phyloP scores from a whole-genome alignment of 2,797 vertebrate genomes.

The Petrocephalus sullivani region DNA sequence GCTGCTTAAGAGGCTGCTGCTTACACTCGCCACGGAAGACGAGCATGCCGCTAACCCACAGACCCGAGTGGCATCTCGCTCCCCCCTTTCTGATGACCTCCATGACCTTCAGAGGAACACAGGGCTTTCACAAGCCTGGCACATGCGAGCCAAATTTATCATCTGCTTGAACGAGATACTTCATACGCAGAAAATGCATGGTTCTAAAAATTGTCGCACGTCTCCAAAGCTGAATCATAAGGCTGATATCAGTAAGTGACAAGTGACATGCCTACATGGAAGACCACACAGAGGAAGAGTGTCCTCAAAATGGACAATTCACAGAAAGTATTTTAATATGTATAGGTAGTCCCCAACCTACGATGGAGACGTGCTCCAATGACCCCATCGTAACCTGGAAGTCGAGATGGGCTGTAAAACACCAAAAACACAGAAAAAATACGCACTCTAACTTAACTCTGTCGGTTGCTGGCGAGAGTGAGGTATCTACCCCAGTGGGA shows the following conservation, averaged over 20 bases:
- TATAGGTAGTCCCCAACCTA: too few species aligned
- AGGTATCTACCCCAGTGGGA: too few species aligned
- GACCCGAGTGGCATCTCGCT: conserved; percentile 41
- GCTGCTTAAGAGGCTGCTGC: conserved; percentile 56
- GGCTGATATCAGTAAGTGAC: not conserved
- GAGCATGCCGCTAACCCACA: conserved; percentile 17
- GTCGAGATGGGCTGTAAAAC: too few species aligned
- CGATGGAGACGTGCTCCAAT: too few species aligned
- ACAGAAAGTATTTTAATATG: not conserved
- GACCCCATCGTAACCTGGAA: too few species aligned
- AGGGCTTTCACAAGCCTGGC: conserved; percentile 53
- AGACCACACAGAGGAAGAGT: not conserved
- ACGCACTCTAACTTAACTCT: too few species aligned
- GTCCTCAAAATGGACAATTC: not conserved
- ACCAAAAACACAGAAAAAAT: too few species aligned
- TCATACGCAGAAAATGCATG: not conserved
- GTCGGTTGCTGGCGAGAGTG: too few species aligned
- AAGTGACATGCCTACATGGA: not conserved
- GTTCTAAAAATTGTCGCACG: not conserved
- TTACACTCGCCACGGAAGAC: conserved; percentile 39
- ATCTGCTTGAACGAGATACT: not conserved
- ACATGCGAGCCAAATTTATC: conserved; percentile 6
- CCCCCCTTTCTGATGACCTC: not conserved
- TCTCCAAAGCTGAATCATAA: not conserved
- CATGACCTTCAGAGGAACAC: conserved; percentile 48